Conservation (phyloP, 2,113 vertebrate species). For the Arenaria interpres region DNA sequence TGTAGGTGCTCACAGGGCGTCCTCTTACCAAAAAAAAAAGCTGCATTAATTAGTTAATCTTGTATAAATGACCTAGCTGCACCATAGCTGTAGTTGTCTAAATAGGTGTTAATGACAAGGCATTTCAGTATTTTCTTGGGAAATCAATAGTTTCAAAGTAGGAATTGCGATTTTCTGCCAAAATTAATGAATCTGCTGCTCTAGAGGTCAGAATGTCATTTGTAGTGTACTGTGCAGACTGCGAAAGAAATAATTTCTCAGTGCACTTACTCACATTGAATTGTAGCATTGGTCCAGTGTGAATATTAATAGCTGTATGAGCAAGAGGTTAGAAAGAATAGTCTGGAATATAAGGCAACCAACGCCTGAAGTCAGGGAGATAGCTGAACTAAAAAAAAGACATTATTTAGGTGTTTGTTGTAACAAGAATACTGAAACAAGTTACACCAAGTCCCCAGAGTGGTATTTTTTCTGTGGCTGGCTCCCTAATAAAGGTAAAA, state of each 20-base stretch:
- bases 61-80: neutral
- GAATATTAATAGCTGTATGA: neutral
- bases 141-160: constrained; percentile 14
- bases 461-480: neutral
- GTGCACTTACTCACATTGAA: neutral
- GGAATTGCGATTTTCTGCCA: neutral
- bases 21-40: neutral
- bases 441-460: neutral
- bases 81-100: neutral
- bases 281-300: neutral
- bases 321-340: neutral
- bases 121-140: neutral
- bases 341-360: neutral
- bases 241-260: neutral
- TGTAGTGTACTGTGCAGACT: neutral
- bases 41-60: neutral
- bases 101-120: neutral
- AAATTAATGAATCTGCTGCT: constrained; percentile 16
- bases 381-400: neutral
- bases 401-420: neutral
- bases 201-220: neutral
- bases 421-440: neutral
- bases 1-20: neutral
- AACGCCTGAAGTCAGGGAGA: neutral
- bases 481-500: neutral